Evolutionary conservation across 2,888 invertebrate genomes (phyloP), one percentile per base, ranked within the genome.

Genomic region (Noctua pronuba): DNA sequence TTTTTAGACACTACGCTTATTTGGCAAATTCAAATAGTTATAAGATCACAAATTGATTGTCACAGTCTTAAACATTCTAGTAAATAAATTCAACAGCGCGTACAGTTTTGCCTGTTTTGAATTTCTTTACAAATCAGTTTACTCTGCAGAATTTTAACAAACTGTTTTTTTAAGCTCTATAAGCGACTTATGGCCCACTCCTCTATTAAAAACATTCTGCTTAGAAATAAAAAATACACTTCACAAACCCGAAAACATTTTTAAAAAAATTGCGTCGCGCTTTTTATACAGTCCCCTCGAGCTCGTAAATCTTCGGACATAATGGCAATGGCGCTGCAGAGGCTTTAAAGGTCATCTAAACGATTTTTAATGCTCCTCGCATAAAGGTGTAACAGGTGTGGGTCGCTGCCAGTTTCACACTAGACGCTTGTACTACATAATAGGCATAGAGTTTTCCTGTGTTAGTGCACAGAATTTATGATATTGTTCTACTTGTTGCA

Each of bases 371-470:
- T 77, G n/a, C 58, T 38, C 38, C 28, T 64, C 44, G 28, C 4
- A 69, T 8, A 78, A 68, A 69, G 28, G 38, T 31, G 80, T 83
- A 81, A 87, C 87, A 87, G 87, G 85, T 88, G 84, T 70, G 31
- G 28, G 52, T 44, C 49, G 44, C 65, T 46, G 35, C 8, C 28
- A 60, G 67, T 66, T 81, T 79, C 72, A 70, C 79, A 75, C 60
- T 21, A 82, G n/a, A 46, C 24, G 4, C 28, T 82, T 38, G 31
- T 41, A 38, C n/a, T 35, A 60, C 24, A 73, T 5, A 60, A n/a
- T 64, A 28, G 2, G 13, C 10, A 16, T 44, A 24, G 13, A 67
- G 10, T 5, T 46, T 67, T 74, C 21, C 28, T 11, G 16, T 52
- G 16, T 49, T 28, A 18, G 6, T 66, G 41, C 16, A 46, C 18